These are phyloP conservation scores for Archocentrus centrarchus DNA, from an alignment of 2,113 vertebrate genomes.

Conservation along the genomic window DNA sequence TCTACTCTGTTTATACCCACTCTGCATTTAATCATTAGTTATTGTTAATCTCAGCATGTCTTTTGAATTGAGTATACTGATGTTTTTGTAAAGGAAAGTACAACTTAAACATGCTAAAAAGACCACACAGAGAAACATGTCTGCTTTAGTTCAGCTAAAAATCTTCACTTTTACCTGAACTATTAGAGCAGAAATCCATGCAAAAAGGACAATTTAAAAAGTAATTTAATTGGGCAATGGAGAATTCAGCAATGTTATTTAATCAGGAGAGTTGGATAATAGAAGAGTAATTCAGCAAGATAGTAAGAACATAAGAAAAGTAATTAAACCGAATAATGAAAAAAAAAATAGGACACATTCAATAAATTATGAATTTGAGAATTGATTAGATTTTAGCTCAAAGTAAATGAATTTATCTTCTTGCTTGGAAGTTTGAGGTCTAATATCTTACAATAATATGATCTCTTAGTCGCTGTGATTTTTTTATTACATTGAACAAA, in stretches of 20 bases:
- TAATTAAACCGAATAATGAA: slow-evolving; percentile 6
- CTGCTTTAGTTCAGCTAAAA: neutral
- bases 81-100: neutral
- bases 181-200: neutral
- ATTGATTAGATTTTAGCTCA: neutral
- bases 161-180: neutral
- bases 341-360: neutral
- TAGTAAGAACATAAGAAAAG: neutral
- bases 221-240: neutral
- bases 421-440: neutral
- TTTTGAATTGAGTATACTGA: neutral
- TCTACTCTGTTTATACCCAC: too few species aligned
- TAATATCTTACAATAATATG: slow-evolving; percentile 7
- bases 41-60: too few species aligned
- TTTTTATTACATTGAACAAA: neutral
- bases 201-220: neutral
- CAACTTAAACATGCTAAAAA: neutral
- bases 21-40: too few species aligned
- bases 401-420: slow-evolving; percentile 11
- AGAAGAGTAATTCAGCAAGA: neutral
- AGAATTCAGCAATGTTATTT: neutral
- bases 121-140: neutral
- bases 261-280: neutral
- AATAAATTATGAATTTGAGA: neutral
- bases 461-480: neutral